A percentile compares a stretch with the other conserved stretches of the same genome.
Conservation (phyloP, 2,797 vertebrate genomes). For the Acestrorhynchus altus region DNA sequence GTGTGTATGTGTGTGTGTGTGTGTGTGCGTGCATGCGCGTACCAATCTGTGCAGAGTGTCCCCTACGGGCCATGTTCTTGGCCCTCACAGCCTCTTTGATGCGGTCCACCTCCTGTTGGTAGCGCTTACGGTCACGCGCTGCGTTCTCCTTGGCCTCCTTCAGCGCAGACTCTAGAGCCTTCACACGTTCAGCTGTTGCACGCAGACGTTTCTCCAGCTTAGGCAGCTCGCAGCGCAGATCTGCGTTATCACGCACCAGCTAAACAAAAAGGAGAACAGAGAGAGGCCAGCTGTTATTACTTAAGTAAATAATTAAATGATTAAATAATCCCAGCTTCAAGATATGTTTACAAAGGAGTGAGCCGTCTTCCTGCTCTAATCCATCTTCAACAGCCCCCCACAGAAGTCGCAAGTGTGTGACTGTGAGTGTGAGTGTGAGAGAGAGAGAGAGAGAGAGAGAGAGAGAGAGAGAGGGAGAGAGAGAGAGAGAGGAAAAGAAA, state of each 20-base stretch:
- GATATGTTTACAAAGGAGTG: not conserved
- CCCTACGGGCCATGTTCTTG: constrained; percentile 89
- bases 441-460: too few relatives aligned
- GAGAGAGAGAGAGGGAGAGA: too few relatives aligned
- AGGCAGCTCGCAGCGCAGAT: constrained; percentile 88
- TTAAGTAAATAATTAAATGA: not conserved
- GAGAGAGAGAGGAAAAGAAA: too few relatives aligned
- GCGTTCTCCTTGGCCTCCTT: constrained; percentile 91
- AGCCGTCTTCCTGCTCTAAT: too few relatives aligned
- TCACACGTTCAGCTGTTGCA: constrained; percentile 87
- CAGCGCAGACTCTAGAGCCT: constrained; percentile 86
- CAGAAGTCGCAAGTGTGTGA: not conserved
- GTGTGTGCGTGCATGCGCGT: not conserved
- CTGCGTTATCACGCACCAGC: constrained; percentile 90
- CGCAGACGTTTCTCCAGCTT: constrained; percentile 88
- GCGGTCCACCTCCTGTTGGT: constrained; percentile 89
- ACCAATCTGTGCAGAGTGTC: constrained; percentile 89
- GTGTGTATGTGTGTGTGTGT: not conserved
- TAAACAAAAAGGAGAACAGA: constrained; percentile 51
- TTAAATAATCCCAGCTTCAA: not conserved
- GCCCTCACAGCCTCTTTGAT: constrained; percentile 89
- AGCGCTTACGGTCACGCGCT: constrained; percentile 86
- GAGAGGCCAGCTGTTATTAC: not conserved
- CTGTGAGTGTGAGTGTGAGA: not conserved
- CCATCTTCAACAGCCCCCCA: not conserved